Percentiles rank a stretch among this genome's conserved stretches.
Evolutionary conservation across 2,888 invertebrate species (phyloP).

Genomic region (Clanis bilineata): DNA sequence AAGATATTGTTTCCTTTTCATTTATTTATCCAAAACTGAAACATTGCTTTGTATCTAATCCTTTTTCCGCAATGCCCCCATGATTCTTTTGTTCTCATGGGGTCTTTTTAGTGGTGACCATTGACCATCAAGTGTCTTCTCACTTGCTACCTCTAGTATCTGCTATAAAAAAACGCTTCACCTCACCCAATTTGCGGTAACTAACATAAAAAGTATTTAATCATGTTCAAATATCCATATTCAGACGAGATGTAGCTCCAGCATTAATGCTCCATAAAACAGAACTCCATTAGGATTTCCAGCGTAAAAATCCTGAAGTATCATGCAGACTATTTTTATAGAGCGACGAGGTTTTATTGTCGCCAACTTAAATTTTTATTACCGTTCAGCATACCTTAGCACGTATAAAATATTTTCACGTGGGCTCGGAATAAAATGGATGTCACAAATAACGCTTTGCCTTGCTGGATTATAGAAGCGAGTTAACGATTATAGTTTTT

Average conservation of each 20-base stretch:
- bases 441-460: not conserved
- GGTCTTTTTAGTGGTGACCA: too few species aligned
- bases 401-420: conserved; percentile 35
- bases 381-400: conserved; percentile 26
- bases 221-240: not conserved
- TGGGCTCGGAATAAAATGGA: not conserved
- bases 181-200: not conserved
- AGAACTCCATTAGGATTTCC: conserved; percentile 9
- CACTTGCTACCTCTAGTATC: too few species aligned
- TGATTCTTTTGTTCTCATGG: too few species aligned
- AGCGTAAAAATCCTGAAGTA: conserved; percentile 19
- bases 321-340: conserved; percentile 28
- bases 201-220: not conserved
- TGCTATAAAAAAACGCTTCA: too few species aligned
- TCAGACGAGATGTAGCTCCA: not conserved
- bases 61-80: too few species aligned
- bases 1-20: too few species aligned
- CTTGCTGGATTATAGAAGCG: not conserved
- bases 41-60: too few species aligned
- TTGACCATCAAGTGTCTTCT: too few species aligned
- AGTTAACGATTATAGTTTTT: too few species aligned
- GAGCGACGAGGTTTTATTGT: conserved; percentile 36
- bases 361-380: conserved; percentile 37
- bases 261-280: conserved; percentile 25
- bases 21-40: too few species aligned